Conservation (phyloP, 1,140 invertebrate genomes). For the Pseudomyrmex cubaensis region DNA sequence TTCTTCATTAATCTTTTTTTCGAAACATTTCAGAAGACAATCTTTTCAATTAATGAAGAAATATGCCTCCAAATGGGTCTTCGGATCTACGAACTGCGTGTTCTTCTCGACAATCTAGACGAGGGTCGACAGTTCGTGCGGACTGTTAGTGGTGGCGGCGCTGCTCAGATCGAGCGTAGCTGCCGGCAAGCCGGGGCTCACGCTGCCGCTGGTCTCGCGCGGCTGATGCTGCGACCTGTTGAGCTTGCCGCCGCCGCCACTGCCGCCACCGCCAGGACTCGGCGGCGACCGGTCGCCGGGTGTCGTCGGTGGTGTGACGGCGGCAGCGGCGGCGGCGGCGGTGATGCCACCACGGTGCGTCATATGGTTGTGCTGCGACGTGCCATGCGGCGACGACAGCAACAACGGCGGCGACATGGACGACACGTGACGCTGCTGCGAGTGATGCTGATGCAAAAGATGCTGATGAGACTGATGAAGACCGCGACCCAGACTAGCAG, state of each 20-base stretch:
- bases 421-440: slow-evolving; percentile 75
- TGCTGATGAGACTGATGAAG: slow-evolving; percentile 59
- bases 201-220: slow-evolving; percentile 87
- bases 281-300: slow-evolving; percentile 83
- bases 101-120: slow-evolving; percentile 73
- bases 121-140: slow-evolving; percentile 90
- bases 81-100: neutral
- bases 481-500: slow-evolving; percentile 38
- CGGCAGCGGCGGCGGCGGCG: slow-evolving; percentile 79
- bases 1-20: neutral
- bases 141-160: slow-evolving; percentile 87
- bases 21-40: neutral
- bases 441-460: slow-evolving; percentile 76
- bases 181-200: slow-evolving; percentile 87
- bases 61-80: neutral
- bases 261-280: slow-evolving; percentile 76
- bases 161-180: slow-evolving; percentile 89
- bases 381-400: slow-evolving; percentile 80
- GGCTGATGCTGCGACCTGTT: slow-evolving; percentile 79
- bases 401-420: slow-evolving; percentile 83
- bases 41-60: neutral
- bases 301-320: slow-evolving; percentile 81
- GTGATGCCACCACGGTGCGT: slow-evolving; percentile 69
- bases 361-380: slow-evolving; percentile 82
- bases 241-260: slow-evolving; percentile 64